phyloP scores from a whole-genome alignment of 2,888 invertebrate species.

The Griposia aprilina region DNA sequence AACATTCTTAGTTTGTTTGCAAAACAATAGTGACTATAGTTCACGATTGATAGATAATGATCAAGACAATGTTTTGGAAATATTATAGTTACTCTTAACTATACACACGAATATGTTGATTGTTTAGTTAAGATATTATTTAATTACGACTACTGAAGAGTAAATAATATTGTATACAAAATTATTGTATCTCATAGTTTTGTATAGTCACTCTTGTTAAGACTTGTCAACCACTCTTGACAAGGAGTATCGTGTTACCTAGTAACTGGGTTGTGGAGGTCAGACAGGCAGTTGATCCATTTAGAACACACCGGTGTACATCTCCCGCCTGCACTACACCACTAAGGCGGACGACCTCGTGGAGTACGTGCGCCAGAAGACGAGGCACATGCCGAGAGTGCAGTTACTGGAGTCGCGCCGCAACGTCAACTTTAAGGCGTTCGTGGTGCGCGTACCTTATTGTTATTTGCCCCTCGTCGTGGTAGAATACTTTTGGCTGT shows the following conservation, averaged over 20 bases:
- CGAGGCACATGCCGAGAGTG: too few species aligned
- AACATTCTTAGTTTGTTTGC: constrained; percentile 27
- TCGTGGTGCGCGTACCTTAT: too few species aligned
- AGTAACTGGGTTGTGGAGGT: not conserved
- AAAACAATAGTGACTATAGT: constrained; percentile 22
- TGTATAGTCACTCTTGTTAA: not conserved
- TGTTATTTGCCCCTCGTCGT: too few species aligned
- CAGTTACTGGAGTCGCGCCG: too few species aligned
- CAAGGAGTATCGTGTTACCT: not conserved
- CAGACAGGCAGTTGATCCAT: not conserved
- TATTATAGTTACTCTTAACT: constrained; percentile 1
- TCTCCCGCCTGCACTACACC: too few species aligned
- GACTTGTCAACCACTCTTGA: not conserved
- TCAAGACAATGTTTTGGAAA: constrained; percentile 34
- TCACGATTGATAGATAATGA: constrained; percentile 17
- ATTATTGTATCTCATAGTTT: not conserved
- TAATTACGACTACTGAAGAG: not conserved
- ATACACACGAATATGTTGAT: not conserved
- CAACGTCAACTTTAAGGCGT: too few species aligned
- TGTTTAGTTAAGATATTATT: constrained; percentile 1
- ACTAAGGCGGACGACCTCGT: too few species aligned
- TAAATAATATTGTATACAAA: not conserved
- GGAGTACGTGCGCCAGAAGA: too few species aligned
- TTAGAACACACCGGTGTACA: too few species aligned
- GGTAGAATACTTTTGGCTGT: too few species aligned